These are phyloP conservation scores for Dasyurus viverrinus DNA, from an alignment of 2,113 vertebrate species.

Conservation along the genomic window DNA sequence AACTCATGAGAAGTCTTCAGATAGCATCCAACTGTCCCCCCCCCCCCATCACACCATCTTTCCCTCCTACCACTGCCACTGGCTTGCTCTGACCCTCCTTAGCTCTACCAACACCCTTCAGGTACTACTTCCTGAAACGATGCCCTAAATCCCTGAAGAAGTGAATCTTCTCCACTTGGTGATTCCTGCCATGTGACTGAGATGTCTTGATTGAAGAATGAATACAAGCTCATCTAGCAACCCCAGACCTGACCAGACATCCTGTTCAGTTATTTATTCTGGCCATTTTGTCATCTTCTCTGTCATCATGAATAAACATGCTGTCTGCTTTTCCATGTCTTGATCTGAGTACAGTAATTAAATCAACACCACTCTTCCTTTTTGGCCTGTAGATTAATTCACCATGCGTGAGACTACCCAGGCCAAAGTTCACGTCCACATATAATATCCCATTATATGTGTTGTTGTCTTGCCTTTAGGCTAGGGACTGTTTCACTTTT, in stretches of 20 bases:
- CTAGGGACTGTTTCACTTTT: neutral
- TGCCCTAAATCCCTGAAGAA: neutral
- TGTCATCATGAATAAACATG: neutral
- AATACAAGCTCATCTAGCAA: neutral
- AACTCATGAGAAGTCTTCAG: neutral
- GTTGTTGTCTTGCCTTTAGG: neutral
- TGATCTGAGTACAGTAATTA: neutral
- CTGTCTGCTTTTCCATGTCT: neutral
- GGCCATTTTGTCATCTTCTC: neutral
- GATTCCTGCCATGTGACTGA: neutral
- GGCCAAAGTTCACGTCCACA: neutral
- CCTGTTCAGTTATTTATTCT: neutral
- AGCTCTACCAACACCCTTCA: neutral
- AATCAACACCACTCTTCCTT: neutral
- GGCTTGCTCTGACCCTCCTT: neutral
- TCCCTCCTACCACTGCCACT: neutral
- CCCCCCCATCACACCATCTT: neutral
- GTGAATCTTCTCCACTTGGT: neutral
- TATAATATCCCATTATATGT: neutral
- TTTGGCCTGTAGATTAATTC: neutral
- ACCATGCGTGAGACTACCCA: neutral
- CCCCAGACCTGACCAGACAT: neutral
- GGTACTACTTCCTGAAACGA: neutral
- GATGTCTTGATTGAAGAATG: neutral
- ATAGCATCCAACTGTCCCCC: neutral